phyloP scores from a whole-genome alignment of 1,140 invertebrate genomes.

The Caenorhabditis elegans region WBcel235 BX284603.4:10145501-10146000 shows the following conservation, averaged over 20 bases:
- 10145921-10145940: slow-evolving; percentile 87
- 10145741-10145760: slow-evolving; percentile 81
- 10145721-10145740: slow-evolving; percentile 95
- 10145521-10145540: background rate
- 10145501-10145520: background rate
- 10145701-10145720: slow-evolving; percentile 83
- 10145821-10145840: slow-evolving; percentile 80
- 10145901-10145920: slow-evolving; percentile 93
- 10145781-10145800: slow-evolving; percentile 83
- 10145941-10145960: slow-evolving; percentile 92
- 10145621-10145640: slow-evolving; percentile 82
- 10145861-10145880: slow-evolving; percentile 80
- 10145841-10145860: slow-evolving; percentile 92
- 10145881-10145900: slow-evolving; percentile 90
- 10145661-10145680: slow-evolving; percentile 98
- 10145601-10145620: slow-evolving; percentile 84
- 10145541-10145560: background rate
- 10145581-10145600: slow-evolving; percentile 83
- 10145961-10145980: slow-evolving; percentile 91
- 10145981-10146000: slow-evolving; percentile 76
- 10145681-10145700: slow-evolving; percentile 98
- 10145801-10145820: slow-evolving; percentile 94
- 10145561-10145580: slow-evolving; percentile 75
- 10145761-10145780: slow-evolving; percentile 79
- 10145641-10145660: slow-evolving; percentile 97